These are phyloP conservation scores for Diachasmimorpha longicaudata DNA, from an alignment of 1,140 invertebrate genomes.

Conservation along the genomic window DNA sequence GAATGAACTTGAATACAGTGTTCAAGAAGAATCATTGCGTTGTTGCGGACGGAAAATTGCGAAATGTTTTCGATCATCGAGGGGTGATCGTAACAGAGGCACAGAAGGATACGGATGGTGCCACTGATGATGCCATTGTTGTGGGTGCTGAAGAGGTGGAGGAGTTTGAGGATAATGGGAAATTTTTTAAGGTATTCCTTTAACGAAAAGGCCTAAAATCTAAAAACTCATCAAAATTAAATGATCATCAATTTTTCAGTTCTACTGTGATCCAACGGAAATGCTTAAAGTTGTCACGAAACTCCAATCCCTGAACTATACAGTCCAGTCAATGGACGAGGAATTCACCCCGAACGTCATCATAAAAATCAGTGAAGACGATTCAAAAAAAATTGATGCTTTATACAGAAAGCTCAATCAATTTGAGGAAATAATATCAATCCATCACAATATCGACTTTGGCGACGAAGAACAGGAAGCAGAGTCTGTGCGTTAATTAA, in stretches of 20 bases:
- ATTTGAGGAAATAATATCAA: slow-evolving; percentile 58
- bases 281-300: slow-evolving; percentile 46
- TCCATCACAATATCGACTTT: slow-evolving; percentile 64
- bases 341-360: slow-evolving; percentile 55
- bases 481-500: background rate
- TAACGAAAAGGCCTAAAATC: too few relatives aligned
- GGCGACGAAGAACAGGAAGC: slow-evolving; percentile 9
- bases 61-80: slow-evolving; percentile 62
- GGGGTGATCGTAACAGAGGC: slow-evolving; percentile 62
- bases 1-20: slow-evolving; percentile 51
- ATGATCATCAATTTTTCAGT: slow-evolving; percentile 46
- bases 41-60: slow-evolving; percentile 47
- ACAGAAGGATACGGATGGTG: slow-evolving; percentile 58
- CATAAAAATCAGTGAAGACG: slow-evolving; percentile 55
- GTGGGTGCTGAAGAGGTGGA: slow-evolving; percentile 69
- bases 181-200: slow-evolving; percentile 50
- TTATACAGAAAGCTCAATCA: slow-evolving; percentile 57
- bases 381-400: slow-evolving; percentile 49
- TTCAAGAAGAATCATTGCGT: slow-evolving; percentile 54
- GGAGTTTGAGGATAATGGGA: slow-evolving; percentile 55
- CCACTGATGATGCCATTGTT: slow-evolving; percentile 69
- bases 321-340: slow-evolving; percentile 56
- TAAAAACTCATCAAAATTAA: background rate
- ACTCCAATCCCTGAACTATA: slow-evolving; percentile 59
- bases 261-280: slow-evolving; percentile 50